These are phyloP conservation scores for Yponomeuta plumbellus DNA, from an alignment of 2,888 invertebrate species.

Conservation along the genomic window DNA sequence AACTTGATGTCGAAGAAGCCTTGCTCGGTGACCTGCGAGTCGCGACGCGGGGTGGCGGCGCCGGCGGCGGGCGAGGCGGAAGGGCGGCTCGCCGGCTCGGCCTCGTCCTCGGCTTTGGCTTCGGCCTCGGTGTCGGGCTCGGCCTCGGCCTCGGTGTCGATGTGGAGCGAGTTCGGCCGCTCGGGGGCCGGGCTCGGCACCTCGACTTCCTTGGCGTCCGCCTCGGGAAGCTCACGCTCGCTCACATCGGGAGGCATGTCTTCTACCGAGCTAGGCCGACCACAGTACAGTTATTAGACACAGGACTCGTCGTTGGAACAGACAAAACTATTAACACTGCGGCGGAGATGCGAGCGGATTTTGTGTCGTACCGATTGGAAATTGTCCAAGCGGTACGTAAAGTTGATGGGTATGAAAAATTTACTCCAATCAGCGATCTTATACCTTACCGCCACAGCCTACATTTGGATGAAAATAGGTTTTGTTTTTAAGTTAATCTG, in stretches of 20 bases:
- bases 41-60: conserved; percentile 17
- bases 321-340: no score
- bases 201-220: neutral
- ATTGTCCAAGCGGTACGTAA: no score
- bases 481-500: no score
- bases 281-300: neutral
- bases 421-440: no score
- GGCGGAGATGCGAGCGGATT: no score
- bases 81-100: neutral
- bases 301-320: no score
- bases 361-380: no score
- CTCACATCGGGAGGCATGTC: neutral
- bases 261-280: neutral
- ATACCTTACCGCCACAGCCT: no score
- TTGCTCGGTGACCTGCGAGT: conserved; percentile 75
- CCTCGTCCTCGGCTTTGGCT: neutral
- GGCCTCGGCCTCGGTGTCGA: neutral
- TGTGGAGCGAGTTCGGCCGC: conserved; percentile 10
- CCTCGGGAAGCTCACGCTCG: neutral
- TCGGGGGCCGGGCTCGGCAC: neutral
- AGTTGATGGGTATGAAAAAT: no score
- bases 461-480: no score
- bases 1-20: conserved; percentile 86
- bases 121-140: neutral
- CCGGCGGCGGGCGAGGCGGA: conserved; percentile 1